A percentile compares a stretch with the other conserved stretches of the same genome.
Conservation (phyloP, 2,113 vertebrate species). For the Pteronura brasiliensis region DNA sequence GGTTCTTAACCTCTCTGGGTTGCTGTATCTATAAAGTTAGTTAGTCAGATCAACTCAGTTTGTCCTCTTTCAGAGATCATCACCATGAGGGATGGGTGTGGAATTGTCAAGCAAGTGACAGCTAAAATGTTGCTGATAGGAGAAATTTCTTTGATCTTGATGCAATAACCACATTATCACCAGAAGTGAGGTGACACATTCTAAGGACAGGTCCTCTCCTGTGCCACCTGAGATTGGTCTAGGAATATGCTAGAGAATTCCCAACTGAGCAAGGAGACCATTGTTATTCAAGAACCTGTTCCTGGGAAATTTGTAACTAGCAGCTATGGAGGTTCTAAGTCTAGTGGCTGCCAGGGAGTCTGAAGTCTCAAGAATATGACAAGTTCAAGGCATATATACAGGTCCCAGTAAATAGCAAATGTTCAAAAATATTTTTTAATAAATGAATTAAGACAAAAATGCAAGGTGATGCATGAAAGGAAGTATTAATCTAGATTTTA, state of each 20-base stretch:
- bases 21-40: background rate
- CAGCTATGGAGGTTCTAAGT: background rate
- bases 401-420: background rate
- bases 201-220: background rate
- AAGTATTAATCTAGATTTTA: background rate
- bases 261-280: background rate
- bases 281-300: background rate
- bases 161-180: background rate
- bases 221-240: background rate
- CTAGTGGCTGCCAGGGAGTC: background rate
- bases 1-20: background rate
- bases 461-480: background rate
- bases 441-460: background rate
- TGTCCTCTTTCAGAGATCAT: background rate
- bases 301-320: background rate
- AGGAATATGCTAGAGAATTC: conserved; percentile 9
- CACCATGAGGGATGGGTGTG: background rate
- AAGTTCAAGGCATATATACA: background rate
- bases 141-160: background rate
- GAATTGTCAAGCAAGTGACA: background rate
- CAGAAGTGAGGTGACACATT: background rate
- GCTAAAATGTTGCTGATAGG: background rate
- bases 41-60: background rate
- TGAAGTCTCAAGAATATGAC: background rate
- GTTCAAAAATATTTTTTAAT: background rate